Conservation (phyloP, 2,797 vertebrate species). For the Gambusia yucatana region DNA sequence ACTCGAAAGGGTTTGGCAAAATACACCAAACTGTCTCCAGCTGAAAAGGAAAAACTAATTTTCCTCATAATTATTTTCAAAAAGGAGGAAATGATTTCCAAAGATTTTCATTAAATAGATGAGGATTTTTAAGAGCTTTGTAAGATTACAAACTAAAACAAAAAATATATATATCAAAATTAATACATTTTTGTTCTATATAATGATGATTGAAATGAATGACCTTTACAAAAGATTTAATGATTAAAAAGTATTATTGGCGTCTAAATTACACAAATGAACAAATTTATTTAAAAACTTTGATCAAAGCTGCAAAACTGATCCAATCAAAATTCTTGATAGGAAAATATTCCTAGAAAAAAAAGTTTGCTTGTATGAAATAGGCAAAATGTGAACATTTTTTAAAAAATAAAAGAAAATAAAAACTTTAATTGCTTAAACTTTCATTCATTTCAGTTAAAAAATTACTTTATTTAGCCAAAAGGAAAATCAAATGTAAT, state of each 20-base stretch:
- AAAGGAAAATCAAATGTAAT: neutral
- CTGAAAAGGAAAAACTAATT: neutral
- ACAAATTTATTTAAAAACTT: neutral
- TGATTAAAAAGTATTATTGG: neutral
- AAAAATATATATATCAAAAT: neutral
- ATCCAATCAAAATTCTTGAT: neutral
- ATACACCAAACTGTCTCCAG: neutral
- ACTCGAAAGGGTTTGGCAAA: neutral
- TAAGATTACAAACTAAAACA: neutral
- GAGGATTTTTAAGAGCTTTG: neutral
- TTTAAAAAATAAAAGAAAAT: neutral
- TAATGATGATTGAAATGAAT: neutral
- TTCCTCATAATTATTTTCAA: neutral
- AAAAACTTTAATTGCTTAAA: neutral
- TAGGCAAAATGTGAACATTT: neutral
- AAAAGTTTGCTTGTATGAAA: neutral
- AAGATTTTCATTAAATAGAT: neutral
- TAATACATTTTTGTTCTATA: neutral
- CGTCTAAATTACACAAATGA: neutral
- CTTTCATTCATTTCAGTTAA: neutral
- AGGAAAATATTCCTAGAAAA: neutral
- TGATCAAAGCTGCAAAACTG: neutral
- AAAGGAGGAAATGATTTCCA: neutral
- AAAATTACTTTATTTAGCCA: neutral
- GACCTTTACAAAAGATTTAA: neutral